These are phyloP conservation scores for Notodonta ziczac DNA, from an alignment of 2,888 invertebrate genomes.

Conservation along the genomic window DNA sequence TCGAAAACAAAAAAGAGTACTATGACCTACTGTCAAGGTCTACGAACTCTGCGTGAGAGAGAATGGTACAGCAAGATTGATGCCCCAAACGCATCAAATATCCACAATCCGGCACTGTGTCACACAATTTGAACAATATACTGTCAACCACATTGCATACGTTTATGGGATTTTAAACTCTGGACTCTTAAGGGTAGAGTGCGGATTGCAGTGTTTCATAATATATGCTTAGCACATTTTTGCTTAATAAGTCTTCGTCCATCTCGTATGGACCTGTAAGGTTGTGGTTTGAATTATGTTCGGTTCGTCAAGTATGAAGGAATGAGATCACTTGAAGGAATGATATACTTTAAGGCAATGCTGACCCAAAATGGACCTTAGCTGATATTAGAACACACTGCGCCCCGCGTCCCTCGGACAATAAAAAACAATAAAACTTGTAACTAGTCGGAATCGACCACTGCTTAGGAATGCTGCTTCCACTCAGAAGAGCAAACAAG, in stretches of 20 bases:
- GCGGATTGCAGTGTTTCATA: background rate
- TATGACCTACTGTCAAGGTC: background rate
- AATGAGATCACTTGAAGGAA: background rate
- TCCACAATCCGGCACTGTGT: background rate
- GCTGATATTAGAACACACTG: too few relatives aligned
- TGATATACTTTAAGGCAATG: background rate
- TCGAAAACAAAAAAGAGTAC: background rate
- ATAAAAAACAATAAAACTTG: too few relatives aligned
- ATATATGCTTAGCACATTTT: background rate
- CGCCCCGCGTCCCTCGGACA: too few relatives aligned
- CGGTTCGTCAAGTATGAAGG: background rate
- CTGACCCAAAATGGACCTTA: too few relatives aligned
- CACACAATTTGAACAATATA: background rate
- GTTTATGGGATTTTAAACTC: background rate
- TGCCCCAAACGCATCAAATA: background rate
- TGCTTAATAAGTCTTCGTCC: background rate
- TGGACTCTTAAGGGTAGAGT: background rate
- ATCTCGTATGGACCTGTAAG: background rate
- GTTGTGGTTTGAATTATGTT: slow-evolving; percentile 3
- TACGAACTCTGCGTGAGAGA: background rate
- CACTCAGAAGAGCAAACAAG: too few relatives aligned
- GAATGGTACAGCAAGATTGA: background rate
- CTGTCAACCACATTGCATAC: background rate
- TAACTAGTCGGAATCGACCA: too few relatives aligned
- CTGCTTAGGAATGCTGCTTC: too few relatives aligned